Percentiles rank a stretch among this genome's conserved stretches.
Conservation (phyloP, 2,888 invertebrate genomes). For the Netelia inedita region DNA sequence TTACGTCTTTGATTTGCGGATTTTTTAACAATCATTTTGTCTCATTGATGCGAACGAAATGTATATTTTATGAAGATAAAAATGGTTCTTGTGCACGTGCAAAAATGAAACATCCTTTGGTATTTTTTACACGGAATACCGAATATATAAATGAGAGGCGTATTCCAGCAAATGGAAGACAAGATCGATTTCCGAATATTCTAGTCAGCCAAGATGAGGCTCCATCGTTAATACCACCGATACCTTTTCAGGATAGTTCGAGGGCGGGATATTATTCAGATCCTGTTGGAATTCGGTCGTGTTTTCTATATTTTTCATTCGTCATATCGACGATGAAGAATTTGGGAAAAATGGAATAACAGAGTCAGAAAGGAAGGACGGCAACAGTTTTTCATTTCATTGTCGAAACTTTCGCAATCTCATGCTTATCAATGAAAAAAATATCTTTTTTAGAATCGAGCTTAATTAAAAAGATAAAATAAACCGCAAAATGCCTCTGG, state of each 20-base stretch:
- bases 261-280: neutral
- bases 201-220: constrained; percentile 39
- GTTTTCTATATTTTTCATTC: neutral
- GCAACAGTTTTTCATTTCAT: neutral
- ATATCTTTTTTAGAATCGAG: too few species aligned
- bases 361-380: neutral
- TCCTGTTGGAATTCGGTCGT: constrained; percentile 2
- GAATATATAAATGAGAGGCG: neutral
- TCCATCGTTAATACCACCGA: neutral
- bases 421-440: too few species aligned
- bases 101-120: too few species aligned
- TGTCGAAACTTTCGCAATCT: too few species aligned
- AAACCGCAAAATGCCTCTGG: too few species aligned
- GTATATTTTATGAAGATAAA: neutral
- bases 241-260: neutral
- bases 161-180: constrained; percentile 3
- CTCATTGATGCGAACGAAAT: neutral
- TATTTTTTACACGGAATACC: neutral
- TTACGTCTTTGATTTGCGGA: neutral
- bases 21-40: neutral
- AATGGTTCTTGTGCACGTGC: neutral
- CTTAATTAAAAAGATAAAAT: too few species aligned
- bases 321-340: neutral
- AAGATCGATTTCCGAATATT: constrained; percentile 48
- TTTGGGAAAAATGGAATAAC: neutral